phyloP scores from a whole-genome alignment of 1,140 invertebrate species.

The Hyposmocoma kahamanoa region DNA sequence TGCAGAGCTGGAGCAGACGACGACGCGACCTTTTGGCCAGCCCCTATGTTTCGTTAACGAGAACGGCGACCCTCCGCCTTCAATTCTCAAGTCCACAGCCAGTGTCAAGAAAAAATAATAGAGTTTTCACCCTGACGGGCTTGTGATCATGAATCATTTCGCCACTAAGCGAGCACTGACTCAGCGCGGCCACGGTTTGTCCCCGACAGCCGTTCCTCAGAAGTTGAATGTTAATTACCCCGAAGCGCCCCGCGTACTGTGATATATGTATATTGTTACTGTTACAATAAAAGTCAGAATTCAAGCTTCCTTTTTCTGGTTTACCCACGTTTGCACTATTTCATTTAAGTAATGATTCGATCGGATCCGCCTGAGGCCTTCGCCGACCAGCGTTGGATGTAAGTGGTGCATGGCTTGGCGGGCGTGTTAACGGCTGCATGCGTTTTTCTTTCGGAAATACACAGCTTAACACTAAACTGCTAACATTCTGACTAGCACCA shows the following conservation, averaged over 20 bases:
- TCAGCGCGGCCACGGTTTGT: constrained; percentile 34
- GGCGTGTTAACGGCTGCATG: constrained; percentile 53
- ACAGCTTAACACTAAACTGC: constrained; percentile 26
- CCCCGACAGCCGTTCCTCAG: constrained; percentile 37
- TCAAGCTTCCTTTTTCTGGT: constrained; percentile 50
- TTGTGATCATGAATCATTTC: constrained; percentile 29
- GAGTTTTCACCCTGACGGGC: constrained; percentile 26
- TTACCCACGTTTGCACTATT: constrained; percentile 31
- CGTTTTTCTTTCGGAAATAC: constrained; percentile 40
- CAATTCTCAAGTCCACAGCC: constrained; percentile 67
- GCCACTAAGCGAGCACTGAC: constrained; percentile 37
- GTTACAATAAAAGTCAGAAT: constrained; percentile 67
- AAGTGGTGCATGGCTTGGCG: constrained; percentile 70
- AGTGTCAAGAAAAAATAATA: constrained; percentile 67
- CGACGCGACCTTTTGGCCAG: constrained; percentile 83
- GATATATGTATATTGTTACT: constrained; percentile 72
- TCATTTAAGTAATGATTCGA: constrained; percentile 4
- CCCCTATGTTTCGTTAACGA: constrained; percentile 79
- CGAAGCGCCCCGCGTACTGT: constrained; percentile 71
- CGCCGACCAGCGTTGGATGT: constrained; percentile 39
- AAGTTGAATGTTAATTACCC: constrained; percentile 36
- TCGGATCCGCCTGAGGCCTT: constrained; percentile 22
- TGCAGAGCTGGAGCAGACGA: constrained; percentile 76
- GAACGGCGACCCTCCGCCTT: constrained; percentile 74
- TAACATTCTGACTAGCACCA: constrained; percentile 25